Evolutionary conservation across 53 echinoderm and acorn worm genomes (phyloP).

Genomic region (Paracentrotus lividus): DNA sequence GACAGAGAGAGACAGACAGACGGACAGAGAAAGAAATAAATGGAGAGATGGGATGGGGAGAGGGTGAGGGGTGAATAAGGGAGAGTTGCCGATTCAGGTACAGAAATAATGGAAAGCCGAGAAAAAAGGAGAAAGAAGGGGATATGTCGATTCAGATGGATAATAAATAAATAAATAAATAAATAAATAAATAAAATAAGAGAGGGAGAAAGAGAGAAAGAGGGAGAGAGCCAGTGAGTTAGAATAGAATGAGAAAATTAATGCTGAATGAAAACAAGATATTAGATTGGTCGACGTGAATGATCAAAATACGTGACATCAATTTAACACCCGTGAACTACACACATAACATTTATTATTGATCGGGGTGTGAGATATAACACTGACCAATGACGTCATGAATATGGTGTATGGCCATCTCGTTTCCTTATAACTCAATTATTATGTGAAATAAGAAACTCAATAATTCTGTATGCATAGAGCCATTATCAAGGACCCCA

Average conservation of each 20-base stretch:
- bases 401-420: conserved; percentile 8
- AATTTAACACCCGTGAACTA: not conserved
- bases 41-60: too few species aligned
- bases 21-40: not conserved
- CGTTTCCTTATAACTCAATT: conserved; percentile 1
- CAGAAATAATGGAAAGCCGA: too few species aligned
- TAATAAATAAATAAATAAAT: not conserved
- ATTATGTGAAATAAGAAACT: conserved; percentile 2
- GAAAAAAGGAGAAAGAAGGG: too few species aligned
- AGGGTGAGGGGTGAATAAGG: too few species aligned
- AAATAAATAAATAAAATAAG: too few species aligned
- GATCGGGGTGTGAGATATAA: not conserved
- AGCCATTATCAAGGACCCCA: too few species aligned
- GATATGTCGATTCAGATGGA: too few species aligned
- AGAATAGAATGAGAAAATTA: not conserved
- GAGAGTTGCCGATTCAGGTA: too few species aligned
- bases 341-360: not conserved
- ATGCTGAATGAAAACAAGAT: not conserved
- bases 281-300: not conserved
- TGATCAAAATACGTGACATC: not conserved
- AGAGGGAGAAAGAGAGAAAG: not conserved
- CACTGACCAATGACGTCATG: conserved; percentile 9
- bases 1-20: not conserved
- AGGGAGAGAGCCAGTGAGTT: not conserved
- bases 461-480: not conserved